These are phyloP conservation scores for Theretra japonica DNA, from an alignment of 2,888 invertebrate species.

Conservation along the genomic window DNA sequence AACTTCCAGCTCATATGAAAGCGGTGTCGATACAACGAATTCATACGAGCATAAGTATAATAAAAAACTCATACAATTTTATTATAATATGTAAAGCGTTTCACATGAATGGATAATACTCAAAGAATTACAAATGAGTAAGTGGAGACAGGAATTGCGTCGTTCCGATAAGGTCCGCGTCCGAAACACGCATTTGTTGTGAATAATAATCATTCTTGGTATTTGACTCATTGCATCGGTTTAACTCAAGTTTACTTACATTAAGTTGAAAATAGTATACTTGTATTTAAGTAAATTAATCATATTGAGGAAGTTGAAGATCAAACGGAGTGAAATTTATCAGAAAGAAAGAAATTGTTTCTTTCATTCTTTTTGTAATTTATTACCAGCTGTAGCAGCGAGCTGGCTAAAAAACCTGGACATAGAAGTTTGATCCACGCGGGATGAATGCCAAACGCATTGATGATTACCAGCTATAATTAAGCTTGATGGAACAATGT, in stretches of 20 bases:
- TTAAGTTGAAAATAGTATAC: not conserved
- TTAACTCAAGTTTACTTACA: not conserved
- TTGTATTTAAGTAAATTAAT: no score
- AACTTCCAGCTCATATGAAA: not conserved
- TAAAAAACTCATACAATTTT: not conserved
- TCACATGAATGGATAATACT: conserved; percentile 21
- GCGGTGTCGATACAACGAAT: not conserved
- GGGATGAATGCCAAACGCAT: no score
- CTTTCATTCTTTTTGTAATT: no score
- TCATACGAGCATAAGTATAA: not conserved
- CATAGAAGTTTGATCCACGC: no score
- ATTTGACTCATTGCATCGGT: conserved; percentile 20
- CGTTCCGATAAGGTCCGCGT: conserved; percentile 17
- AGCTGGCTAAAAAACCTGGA: no score
- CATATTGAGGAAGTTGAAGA: no score
- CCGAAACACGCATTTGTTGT: conserved; percentile 12
- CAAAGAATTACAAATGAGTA: conserved; percentile 20
- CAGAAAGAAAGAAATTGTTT: no score
- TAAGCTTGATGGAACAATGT: no score
- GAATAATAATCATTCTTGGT: conserved; percentile 24
- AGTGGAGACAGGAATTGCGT: conserved; percentile 20
- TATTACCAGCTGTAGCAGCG: no score
- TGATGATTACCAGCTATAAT: no score
- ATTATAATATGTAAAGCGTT: conserved; percentile 6
- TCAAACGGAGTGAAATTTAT: no score